phyloP scores from a whole-genome alignment of 1,140 invertebrate genomes.

The Halesus radiatus region DNA sequence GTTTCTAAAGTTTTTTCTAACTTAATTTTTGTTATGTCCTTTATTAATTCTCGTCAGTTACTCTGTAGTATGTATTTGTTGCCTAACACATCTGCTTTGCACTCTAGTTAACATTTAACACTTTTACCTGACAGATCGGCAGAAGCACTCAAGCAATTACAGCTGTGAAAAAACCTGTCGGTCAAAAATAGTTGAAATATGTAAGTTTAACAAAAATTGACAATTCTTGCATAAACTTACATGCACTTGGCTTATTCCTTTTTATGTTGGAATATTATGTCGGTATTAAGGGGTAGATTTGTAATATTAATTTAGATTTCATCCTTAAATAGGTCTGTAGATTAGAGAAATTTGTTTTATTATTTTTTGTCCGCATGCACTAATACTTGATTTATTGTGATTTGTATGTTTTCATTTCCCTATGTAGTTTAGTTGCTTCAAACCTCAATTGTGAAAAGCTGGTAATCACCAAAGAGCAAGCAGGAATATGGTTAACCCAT shows the following conservation, averaged over 20 bases:
- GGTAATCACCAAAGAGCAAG: background rate
- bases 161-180: conserved; percentile 3
- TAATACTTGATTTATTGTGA: no score
- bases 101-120: conserved; percentile 12
- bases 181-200: conserved; percentile 30
- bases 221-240: background rate
- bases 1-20: background rate
- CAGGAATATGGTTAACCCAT: background rate
- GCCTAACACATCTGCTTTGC: background rate
- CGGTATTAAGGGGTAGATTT: conserved; percentile 2
- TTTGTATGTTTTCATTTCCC: no score
- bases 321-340: no score
- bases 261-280: background rate
- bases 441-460: no score
- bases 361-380: no score
- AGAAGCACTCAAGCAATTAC: conserved; percentile 24
- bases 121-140: conserved; percentile 41
- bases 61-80: background rate
- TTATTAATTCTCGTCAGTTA: background rate
- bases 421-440: no score
- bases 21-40: background rate
- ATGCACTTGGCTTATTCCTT: background rate
- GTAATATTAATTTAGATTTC: background rate
- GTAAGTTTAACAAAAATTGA: conserved; percentile 24
- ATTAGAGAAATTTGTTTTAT: no score